phyloP scores from a whole-genome alignment of 2,113 vertebrate species.

The Paratilapia polleni region DNA sequence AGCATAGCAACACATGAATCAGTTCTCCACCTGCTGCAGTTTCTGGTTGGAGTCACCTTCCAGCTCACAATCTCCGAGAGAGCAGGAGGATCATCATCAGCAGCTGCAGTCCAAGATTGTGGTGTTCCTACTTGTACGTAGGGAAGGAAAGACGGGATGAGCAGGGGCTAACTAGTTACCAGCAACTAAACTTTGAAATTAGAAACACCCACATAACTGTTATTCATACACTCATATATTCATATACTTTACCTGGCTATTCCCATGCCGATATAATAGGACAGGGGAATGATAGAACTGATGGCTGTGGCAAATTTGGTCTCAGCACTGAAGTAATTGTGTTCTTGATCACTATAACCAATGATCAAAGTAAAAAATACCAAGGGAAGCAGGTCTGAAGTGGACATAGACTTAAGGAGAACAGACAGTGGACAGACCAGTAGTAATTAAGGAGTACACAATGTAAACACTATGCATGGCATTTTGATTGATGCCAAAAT shows the following conservation, averaged over 20 bases:
- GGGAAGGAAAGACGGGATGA: background rate
- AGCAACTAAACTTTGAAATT: background rate
- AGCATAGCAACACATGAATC: no score
- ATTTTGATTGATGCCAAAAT: no score
- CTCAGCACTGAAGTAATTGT: conserved; percentile 75
- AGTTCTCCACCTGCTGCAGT: background rate
- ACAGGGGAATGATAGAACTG: conserved; percentile 88
- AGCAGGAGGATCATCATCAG: background rate
- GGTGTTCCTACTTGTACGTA: background rate
- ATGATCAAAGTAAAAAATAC: conserved; percentile 83
- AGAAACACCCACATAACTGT: background rate
- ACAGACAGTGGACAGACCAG: background rate
- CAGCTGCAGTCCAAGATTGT: background rate
- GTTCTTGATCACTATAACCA: conserved; percentile 83
- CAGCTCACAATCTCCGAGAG: no score
- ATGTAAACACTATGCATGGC: no score
- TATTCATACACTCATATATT: no score
- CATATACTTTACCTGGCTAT: conserved; percentile 85
- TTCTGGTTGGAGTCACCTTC: background rate
- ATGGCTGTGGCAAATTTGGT: conserved; percentile 84
- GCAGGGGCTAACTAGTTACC: background rate
- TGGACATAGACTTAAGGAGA: conserved; percentile 67
- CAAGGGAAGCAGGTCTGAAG: conserved; percentile 84
- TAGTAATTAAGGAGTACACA: no score
- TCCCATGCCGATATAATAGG: conserved; percentile 92